phyloP scores from a whole-genome alignment of 2,113 vertebrate genomes.

The Chaenogobius annularis region DNA sequence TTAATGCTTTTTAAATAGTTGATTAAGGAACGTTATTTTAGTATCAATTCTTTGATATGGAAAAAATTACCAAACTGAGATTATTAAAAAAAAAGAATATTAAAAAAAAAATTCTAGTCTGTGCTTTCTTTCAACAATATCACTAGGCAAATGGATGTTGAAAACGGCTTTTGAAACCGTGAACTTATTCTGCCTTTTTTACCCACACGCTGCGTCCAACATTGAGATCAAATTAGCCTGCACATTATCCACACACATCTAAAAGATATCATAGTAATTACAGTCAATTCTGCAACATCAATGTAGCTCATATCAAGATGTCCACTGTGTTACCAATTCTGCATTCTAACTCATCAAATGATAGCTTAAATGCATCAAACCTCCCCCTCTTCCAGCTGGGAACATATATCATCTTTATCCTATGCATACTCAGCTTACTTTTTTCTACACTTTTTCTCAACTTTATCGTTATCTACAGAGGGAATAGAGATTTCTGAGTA shows the following conservation, averaged over 20 bases:
- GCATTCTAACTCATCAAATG: slow-evolving; percentile 22
- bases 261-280: neutral
- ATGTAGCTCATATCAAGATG: neutral
- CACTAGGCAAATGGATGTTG: neutral
- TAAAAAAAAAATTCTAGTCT: too few relatives aligned
- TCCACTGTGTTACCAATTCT: neutral
- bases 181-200: neutral
- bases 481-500: slow-evolving; percentile 53
- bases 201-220: neutral
- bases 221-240: neutral
- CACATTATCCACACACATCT: neutral
- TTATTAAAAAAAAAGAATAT: too few relatives aligned
- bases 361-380: slow-evolving; percentile 32
- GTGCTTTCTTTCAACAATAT: neutral
- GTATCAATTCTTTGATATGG: too few relatives aligned
- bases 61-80: too few relatives aligned
- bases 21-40: neutral
- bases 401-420: slow-evolving; percentile 4
- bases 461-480: slow-evolving; percentile 6
- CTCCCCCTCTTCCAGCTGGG: slow-evolving; percentile 26
- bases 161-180: neutral
- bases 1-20: too few relatives aligned
- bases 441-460: neutral
- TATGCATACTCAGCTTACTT: neutral
- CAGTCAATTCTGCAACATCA: neutral